phyloP scores from a whole-genome alignment of 2,888 invertebrate genomes.

The Leucophenga maculata region DNA sequence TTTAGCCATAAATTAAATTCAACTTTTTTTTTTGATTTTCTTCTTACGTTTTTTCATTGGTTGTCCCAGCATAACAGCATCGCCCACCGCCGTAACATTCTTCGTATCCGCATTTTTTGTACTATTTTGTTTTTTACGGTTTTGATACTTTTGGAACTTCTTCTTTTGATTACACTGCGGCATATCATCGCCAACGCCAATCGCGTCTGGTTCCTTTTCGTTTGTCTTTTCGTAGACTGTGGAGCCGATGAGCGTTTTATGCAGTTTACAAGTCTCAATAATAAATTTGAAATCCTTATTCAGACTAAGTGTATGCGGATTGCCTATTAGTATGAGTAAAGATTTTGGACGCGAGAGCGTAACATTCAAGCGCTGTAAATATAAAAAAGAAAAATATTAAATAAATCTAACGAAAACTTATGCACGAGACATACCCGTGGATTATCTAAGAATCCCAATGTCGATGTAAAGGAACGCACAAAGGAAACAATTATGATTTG shows the following conservation, averaged over 20 bases:
- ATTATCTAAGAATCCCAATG: conserved; percentile 64
- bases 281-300: conserved; percentile 60
- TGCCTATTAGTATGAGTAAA: conserved; percentile 75
- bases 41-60: conserved; percentile 48
- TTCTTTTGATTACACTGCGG: not conserved
- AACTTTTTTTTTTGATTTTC: not conserved
- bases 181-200: no score
- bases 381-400: not conserved
- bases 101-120: not conserved
- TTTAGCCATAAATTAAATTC: no score
- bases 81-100: not conserved
- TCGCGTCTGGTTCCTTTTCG: no score
- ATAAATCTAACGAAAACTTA: not conserved
- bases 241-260: conserved; percentile 51
- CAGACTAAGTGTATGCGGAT: conserved; percentile 59
- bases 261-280: conserved; percentile 56
- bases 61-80: conserved; percentile 34
- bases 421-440: conserved; percentile 63
- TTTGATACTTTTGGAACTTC: no score
- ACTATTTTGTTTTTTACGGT: not conserved
- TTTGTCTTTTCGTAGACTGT: no score
- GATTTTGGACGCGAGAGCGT: conserved; percentile 77
- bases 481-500: conserved; percentile 86
- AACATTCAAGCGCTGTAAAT: conserved; percentile 76
- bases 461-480: conserved; percentile 74